These are phyloP conservation scores for Pseudonaja textilis DNA, from an alignment of 2,113 vertebrate species.

Conservation along the genomic window DNA sequence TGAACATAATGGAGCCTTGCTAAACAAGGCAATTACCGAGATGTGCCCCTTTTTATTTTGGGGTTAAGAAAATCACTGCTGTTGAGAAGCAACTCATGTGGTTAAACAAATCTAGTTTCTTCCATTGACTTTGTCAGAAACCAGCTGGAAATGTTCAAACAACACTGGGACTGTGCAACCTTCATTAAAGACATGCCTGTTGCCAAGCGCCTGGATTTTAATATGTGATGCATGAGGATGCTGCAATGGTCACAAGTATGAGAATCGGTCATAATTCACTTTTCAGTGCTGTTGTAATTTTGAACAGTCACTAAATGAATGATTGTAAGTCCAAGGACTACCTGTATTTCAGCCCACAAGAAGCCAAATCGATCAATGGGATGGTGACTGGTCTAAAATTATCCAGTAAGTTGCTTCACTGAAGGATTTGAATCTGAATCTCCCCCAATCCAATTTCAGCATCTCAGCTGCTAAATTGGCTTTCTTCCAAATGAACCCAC, in stretches of 20 bases:
- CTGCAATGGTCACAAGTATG: background rate
- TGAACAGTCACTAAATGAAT: background rate
- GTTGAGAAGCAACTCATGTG: background rate
- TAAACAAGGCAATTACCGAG: background rate
- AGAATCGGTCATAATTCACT: background rate
- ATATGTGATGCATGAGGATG: background rate
- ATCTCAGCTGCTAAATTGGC: background rate
- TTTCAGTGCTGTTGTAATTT: background rate
- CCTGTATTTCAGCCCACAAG: background rate
- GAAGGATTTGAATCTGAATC: background rate
- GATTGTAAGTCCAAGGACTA: background rate
- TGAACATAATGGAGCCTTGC: background rate
- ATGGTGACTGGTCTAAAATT: background rate
- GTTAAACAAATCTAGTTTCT: background rate
- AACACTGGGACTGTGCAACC: background rate
- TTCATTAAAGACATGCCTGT: background rate
- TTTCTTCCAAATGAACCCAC: background rate
- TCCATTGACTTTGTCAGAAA: background rate
- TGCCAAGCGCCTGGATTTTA: background rate
- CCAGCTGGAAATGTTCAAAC: background rate
- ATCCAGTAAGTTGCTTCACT: background rate
- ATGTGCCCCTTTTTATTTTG: background rate
- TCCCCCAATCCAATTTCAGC: background rate
- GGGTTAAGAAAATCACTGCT: background rate
- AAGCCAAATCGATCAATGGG: background rate